Evolutionary conservation across 2,113 vertebrate genomes (phyloP).

Genomic region (Anser brachyrhynchus): DNA sequence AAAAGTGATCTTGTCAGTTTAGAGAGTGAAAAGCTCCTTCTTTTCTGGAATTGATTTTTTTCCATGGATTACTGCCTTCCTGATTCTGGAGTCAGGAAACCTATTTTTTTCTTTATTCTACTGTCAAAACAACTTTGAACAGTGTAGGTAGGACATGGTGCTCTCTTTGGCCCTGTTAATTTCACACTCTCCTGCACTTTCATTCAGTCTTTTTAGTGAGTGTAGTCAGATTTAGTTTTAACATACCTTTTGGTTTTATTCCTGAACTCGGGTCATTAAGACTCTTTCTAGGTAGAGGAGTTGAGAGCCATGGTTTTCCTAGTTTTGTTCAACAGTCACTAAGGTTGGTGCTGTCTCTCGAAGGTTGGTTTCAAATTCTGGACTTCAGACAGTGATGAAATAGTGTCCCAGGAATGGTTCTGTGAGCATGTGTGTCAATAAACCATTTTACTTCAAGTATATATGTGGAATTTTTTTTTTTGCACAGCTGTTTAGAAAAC

Average conservation of each 20-base stretch:
- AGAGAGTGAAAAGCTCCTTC: neutral
- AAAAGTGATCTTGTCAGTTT: neutral
- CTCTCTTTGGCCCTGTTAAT: neutral
- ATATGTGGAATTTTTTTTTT: neutral
- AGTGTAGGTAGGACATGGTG: neutral
- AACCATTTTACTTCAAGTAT: neutral
- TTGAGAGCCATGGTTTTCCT: neutral
- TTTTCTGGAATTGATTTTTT: neutral
- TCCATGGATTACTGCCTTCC: neutral
- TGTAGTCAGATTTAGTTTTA: neutral
- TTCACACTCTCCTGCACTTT: neutral
- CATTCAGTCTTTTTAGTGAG: neutral
- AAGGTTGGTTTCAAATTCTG: neutral
- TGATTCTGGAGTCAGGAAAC: neutral
- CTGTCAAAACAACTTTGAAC: neutral
- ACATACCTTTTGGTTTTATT: accelerated
- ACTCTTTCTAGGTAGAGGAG: neutral
- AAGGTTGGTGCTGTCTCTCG: neutral
- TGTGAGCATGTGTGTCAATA: neutral
- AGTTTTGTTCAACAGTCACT: neutral
- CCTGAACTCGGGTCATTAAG: neutral
- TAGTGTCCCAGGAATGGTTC: accelerated
- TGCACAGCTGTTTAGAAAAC: neutral
- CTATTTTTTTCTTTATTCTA: neutral
- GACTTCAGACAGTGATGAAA: neutral